phyloP scores from a whole-genome alignment of 2,113 vertebrate species.

The Bettongia penicillata region DNA sequence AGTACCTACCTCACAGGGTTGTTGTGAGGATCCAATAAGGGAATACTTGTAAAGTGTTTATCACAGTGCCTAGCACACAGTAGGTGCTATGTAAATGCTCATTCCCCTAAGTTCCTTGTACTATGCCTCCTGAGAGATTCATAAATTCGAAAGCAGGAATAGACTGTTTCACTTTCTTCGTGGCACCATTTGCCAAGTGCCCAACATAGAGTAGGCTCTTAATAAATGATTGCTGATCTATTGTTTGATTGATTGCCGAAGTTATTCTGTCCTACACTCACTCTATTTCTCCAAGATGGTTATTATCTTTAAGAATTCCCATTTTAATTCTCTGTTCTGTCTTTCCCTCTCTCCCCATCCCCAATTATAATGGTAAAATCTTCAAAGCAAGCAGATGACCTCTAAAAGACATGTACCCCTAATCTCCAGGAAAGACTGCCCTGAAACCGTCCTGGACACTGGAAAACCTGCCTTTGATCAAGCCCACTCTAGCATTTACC shows the following conservation, averaged over 20 bases:
- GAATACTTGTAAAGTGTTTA: not conserved
- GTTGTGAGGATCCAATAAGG: not conserved
- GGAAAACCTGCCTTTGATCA: not conserved
- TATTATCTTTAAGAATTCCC: not conserved
- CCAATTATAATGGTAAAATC: not conserved
- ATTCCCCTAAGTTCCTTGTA: not conserved
- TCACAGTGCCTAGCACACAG: not conserved
- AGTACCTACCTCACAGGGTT: not conserved
- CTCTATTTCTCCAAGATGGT: not conserved
- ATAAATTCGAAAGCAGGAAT: not conserved
- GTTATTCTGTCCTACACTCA: not conserved
- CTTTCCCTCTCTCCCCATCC: not conserved
- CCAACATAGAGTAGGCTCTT: not conserved
- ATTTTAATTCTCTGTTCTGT: rapidly evolving
- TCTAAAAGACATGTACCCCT: not conserved
- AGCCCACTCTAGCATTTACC: rapidly evolving
- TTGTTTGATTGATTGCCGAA: not conserved
- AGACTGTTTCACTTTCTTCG: not conserved
- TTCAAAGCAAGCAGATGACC: rapidly evolving
- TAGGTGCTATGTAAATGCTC: not conserved
- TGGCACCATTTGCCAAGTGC: not conserved
- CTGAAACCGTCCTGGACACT: not conserved
- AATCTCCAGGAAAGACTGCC: not conserved
- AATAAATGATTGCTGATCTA: not conserved
- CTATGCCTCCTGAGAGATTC: not conserved